A percentile compares a stretch with the other conserved stretches of the same genome.
phyloP scores from a whole-genome alignment of 2,113 vertebrate species.

The Neopipo cinnamomea region DNA sequence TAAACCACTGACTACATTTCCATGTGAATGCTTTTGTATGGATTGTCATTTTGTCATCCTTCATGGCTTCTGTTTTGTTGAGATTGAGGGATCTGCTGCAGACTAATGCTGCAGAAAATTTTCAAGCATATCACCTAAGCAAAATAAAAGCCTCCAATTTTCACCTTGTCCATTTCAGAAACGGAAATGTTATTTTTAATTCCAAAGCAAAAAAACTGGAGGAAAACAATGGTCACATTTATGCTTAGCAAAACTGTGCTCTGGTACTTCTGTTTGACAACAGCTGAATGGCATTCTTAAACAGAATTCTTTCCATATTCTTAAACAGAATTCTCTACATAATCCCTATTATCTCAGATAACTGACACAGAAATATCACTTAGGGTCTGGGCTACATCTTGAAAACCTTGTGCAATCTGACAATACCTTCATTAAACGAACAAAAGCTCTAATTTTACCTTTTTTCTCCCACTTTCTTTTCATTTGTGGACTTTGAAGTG shows the following conservation, averaged over 20 bases:
- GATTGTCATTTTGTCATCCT: background rate
- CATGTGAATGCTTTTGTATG: background rate
- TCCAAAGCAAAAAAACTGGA: background rate
- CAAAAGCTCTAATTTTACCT: background rate
- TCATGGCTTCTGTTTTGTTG: background rate
- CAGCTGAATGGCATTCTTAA: background rate
- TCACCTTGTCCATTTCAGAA: background rate
- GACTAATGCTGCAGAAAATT: background rate
- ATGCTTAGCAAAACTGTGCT: background rate
- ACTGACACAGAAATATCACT: background rate
- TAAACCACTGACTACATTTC: background rate
- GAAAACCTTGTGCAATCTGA: background rate
- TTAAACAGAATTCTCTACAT: background rate
- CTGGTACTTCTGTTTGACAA: background rate
- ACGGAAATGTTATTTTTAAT: background rate
- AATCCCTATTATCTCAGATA: background rate
- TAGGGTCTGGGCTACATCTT: background rate
- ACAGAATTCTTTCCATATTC: background rate
- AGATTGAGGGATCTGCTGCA: background rate
- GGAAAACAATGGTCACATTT: background rate
- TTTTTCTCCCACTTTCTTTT: background rate
- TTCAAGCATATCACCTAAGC: background rate
- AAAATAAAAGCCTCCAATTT: background rate
- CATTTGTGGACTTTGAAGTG: background rate
- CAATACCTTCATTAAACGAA: background rate